Percentiles rank a stretch among this genome's conserved stretches.
Evolutionary conservation across 2,797 vertebrate genomes (phyloP).

Genomic region (Smutsia temminckii): DNA sequence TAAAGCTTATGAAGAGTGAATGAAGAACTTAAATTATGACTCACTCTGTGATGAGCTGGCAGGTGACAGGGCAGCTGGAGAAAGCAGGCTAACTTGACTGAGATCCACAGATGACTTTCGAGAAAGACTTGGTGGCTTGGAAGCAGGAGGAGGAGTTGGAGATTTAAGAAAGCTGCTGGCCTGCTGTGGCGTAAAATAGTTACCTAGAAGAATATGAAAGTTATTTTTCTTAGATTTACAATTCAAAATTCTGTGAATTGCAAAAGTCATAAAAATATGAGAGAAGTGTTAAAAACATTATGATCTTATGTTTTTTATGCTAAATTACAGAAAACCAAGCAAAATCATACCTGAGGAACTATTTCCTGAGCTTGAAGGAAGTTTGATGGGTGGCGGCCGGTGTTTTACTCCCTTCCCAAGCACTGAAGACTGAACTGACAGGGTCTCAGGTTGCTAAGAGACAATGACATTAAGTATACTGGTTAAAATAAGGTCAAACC

Average conservation of each 20-base stretch:
- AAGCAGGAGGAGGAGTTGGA: constrained; percentile 92
- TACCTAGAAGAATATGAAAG: constrained; percentile 87
- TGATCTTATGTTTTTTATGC: neutral
- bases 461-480: constrained; percentile 74
- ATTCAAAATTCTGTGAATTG: neutral
- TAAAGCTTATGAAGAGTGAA: constrained; percentile 85
- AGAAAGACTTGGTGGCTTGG: constrained; percentile 93
- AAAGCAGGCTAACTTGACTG: constrained; percentile 94
- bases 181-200: constrained; percentile 94
- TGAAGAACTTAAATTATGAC: constrained; percentile 87
- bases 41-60: constrained; percentile 97
- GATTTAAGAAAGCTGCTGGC: constrained; percentile 96
- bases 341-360: constrained; percentile 87
- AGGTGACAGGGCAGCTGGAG: constrained; percentile 94
- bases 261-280: neutral
- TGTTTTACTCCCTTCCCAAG: constrained; percentile 97
- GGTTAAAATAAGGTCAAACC: constrained; percentile 53
- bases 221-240: constrained; percentile 52
- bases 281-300: neutral
- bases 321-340: neutral
- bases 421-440: constrained; percentile 93
- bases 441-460: constrained; percentile 89
- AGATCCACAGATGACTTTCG: constrained; percentile 97
- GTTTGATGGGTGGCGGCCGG: constrained; percentile 96
- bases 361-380: constrained; percentile 92